Evolutionary conservation across 1,140 invertebrate genomes (phyloP).

Genomic region (Fopius arisanus): DNA sequence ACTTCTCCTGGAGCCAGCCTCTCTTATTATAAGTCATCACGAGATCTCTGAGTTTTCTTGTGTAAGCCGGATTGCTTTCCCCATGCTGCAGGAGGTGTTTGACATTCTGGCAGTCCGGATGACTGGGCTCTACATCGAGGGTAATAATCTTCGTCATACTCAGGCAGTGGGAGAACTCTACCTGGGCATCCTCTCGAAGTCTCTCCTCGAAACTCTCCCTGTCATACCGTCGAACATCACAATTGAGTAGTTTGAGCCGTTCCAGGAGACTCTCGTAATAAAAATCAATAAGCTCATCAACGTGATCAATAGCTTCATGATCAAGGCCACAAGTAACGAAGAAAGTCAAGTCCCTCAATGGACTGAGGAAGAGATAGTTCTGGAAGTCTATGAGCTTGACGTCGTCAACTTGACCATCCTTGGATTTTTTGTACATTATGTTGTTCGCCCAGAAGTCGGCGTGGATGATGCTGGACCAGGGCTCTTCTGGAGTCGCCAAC

Average conservation of each 20-base stretch:
- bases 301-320: slow-evolving; percentile 54
- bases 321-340: slow-evolving; percentile 67
- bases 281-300: slow-evolving; percentile 61
- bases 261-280: slow-evolving; percentile 66
- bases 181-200: slow-evolving; percentile 34
- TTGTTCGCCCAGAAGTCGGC: slow-evolving; percentile 74
- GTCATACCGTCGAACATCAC: slow-evolving; percentile 38
- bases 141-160: slow-evolving; percentile 55
- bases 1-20: slow-evolving; percentile 14
- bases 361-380: slow-evolving; percentile 64
- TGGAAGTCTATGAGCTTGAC: slow-evolving; percentile 73
- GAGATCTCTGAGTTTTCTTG: slow-evolving; percentile 8
- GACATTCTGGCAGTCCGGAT: slow-evolving; percentile 21
- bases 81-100: not conserved
- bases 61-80: not conserved
- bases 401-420: slow-evolving; percentile 50
- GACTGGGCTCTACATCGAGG: slow-evolving; percentile 34
- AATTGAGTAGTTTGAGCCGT: slow-evolving; percentile 44
- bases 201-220: slow-evolving; percentile 42
- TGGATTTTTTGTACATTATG: slow-evolving; percentile 61
- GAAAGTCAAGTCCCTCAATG: slow-evolving; percentile 68
- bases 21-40: slow-evolving; percentile 5
- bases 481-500: slow-evolving; percentile 46
- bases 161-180: slow-evolving; percentile 49
- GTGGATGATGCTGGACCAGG: slow-evolving; percentile 67